Percentiles rank a stretch among this genome's conserved stretches.
These are phyloP conservation scores for Eristalis arbustorum DNA, from an alignment of 2,888 invertebrate genomes.

Conservation along the genomic window DNA sequence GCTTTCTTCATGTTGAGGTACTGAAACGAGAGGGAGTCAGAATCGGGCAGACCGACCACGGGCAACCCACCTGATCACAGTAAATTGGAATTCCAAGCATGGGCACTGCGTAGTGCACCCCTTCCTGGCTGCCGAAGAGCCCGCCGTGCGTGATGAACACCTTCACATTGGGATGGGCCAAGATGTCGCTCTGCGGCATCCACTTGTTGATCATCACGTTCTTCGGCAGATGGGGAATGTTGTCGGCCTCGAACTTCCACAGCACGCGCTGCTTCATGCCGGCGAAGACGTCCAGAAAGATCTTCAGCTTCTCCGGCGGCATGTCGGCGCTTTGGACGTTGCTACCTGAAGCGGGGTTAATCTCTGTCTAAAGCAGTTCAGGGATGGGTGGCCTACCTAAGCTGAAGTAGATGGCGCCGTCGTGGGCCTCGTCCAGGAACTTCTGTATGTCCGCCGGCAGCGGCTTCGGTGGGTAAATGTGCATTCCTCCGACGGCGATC, in stretches of 20 bases:
- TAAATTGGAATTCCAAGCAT: constrained; percentile 80
- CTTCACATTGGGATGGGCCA: constrained; percentile 80
- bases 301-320: constrained; percentile 77
- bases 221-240: constrained; percentile 76
- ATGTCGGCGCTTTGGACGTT: constrained; percentile 80
- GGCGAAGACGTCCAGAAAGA: constrained; percentile 79
- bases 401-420: constrained; percentile 81
- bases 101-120: constrained; percentile 79
- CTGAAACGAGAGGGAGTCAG: constrained; percentile 72
- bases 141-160: constrained; percentile 81
- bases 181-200: constrained; percentile 82
- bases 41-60: not conserved
- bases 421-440: constrained; percentile 78
- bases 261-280: constrained; percentile 79
- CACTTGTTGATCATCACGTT: constrained; percentile 81
- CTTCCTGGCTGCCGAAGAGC: constrained; percentile 80
- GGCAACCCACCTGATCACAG: constrained; percentile 78
- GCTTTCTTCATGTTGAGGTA: constrained; percentile 78
- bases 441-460: constrained; percentile 77
- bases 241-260: constrained; percentile 81
- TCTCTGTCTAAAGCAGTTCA: not conserved
- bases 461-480: constrained; percentile 79
- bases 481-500: constrained; percentile 82
- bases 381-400: constrained; percentile 74
- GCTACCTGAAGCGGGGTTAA: constrained; percentile 75